A percentile compares a stretch with the other conserved stretches of the same genome.
Evolutionary conservation across 92 coral and sea anemone genomes (phyloP).

Genomic region (Plumapathes pennacea): DNA sequence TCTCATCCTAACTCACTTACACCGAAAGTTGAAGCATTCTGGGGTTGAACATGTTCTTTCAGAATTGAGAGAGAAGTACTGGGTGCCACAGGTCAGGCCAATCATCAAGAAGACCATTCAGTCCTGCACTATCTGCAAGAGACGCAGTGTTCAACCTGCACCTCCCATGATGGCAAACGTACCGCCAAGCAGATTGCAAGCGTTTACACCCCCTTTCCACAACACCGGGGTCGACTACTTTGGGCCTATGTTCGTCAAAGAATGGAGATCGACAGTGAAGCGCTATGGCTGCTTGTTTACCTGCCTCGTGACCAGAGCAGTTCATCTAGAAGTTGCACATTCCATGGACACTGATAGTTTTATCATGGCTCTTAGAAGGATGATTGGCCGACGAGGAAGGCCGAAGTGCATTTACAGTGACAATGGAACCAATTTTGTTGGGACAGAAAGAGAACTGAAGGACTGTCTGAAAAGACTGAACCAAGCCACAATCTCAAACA

Average conservation of each 20-base stretch:
- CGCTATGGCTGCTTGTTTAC: conserved; percentile 37
- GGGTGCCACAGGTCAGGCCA: conserved; percentile 15
- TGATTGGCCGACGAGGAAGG: conserved; percentile 28
- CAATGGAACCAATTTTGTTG: conserved; percentile 38
- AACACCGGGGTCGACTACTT: conserved; percentile 32
- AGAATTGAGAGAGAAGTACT: conserved; percentile 11
- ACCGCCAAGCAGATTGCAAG: conserved; percentile 13
- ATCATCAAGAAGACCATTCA: conserved; percentile 8
- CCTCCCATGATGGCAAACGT: conserved; percentile 18
- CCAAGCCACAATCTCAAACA: conserved; percentile 25
- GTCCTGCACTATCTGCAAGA: conserved; percentile 4
- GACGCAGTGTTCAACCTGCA: not conserved
- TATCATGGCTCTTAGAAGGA: conserved; percentile 42
- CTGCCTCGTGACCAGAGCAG: conserved; percentile 32
- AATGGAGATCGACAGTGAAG: conserved; percentile 34
- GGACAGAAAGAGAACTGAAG: conserved; percentile 19
- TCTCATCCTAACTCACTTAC: conserved; percentile 5
- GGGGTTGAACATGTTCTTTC: conserved; percentile 35
- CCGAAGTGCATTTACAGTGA: conserved; percentile 28
- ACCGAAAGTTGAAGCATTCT: conserved; percentile 20
- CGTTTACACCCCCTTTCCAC: conserved; percentile 22
- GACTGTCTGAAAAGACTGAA: conserved; percentile 9
- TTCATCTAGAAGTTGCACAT: conserved; percentile 36
- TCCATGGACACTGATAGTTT: conserved; percentile 47
- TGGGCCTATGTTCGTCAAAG: conserved; percentile 24